Evolutionary conservation across 1,140 invertebrate species (phyloP).

Genomic region (Agrypnia vestita): DNA sequence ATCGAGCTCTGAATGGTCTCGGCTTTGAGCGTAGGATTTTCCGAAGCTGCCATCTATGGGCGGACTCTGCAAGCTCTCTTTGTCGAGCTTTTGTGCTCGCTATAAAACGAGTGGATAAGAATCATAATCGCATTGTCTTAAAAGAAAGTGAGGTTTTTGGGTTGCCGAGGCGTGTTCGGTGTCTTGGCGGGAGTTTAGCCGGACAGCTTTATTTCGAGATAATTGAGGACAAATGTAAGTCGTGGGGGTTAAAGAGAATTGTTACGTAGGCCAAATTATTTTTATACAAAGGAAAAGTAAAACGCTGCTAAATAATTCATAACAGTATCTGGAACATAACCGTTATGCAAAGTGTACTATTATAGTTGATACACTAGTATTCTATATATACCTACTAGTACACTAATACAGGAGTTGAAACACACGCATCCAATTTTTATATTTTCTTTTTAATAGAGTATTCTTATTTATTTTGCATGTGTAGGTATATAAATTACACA

Average conservation of each 20-base stretch:
- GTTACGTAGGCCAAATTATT: not conserved
- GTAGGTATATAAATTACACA: no score
- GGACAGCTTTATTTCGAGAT: not conserved
- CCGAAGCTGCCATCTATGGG: slow-evolving; percentile 27
- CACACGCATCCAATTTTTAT: no score
- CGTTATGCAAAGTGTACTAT: no score
- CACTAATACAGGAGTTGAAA: no score
- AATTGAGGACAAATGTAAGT: not conserved
- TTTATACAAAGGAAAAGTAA: not conserved
- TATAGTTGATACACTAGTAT: no score
- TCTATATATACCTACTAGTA: no score
- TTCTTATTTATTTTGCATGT: no score
- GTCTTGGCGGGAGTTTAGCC: slow-evolving; percentile 2
- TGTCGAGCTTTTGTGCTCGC: slow-evolving; percentile 23
- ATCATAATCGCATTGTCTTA: slow-evolving; percentile 30
- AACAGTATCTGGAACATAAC: no score
- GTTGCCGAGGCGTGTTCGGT: slow-evolving; percentile 3
- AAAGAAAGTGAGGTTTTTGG: not conserved
- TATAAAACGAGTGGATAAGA: slow-evolving; percentile 28
- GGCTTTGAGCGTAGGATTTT: slow-evolving; percentile 12
- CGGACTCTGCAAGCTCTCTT: slow-evolving; percentile 10
- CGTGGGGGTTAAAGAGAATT: not conserved
- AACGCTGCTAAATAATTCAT: no score
- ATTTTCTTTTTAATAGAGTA: no score
- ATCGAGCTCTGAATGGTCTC: slow-evolving; percentile 16